These are phyloP conservation scores for Sericinus montela DNA, from an alignment of 2,888 invertebrate species.

Conservation along the genomic window DNA sequence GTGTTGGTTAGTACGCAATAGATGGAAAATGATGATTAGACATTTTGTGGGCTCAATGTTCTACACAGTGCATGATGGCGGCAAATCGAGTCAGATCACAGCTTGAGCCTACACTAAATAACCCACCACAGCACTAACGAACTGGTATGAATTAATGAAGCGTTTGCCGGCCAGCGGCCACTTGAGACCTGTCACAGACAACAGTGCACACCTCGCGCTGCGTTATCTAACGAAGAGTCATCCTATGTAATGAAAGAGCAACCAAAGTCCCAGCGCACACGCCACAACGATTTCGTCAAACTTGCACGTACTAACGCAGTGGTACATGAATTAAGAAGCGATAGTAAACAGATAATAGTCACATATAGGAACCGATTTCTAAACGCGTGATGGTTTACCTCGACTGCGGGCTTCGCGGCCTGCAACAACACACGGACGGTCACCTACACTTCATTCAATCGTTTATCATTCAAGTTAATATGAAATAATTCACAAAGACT, in stretches of 20 bases:
- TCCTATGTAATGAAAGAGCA: slow-evolving; percentile 64
- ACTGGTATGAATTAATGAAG: slow-evolving; percentile 58
- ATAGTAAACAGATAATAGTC: slow-evolving; percentile 60
- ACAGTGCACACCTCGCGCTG: slow-evolving; percentile 68
- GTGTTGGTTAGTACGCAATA: slow-evolving; percentile 58
- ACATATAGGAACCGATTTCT: slow-evolving; percentile 49
- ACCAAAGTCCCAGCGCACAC: slow-evolving; percentile 75
- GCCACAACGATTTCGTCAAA: slow-evolving; percentile 58
- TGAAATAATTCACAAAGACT: slow-evolving; percentile 5
- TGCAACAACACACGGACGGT: slow-evolving; percentile 80
- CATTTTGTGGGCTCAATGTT: slow-evolving; percentile 71
- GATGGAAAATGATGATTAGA: slow-evolving; percentile 37
- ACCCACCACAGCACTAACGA: slow-evolving; percentile 68
- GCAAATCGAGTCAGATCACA: slow-evolving; percentile 53
- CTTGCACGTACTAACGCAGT: slow-evolving; percentile 61
- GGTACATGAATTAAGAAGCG: slow-evolving; percentile 73
- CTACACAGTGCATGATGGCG: slow-evolving; percentile 69
- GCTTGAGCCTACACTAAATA: slow-evolving; percentile 62
- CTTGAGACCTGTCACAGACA: slow-evolving; percentile 62
- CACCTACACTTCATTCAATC: slow-evolving; percentile 34
- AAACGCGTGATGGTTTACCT: slow-evolving; percentile 76
- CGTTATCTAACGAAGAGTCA: slow-evolving; percentile 62
- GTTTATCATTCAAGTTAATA: slow-evolving; percentile 2
- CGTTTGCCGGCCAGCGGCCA: slow-evolving; percentile 45
- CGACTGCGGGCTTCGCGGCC: slow-evolving; percentile 84